Evolutionary conservation across 2,113 vertebrate genomes (phyloP).

Genomic region (Panthera uncia): DNA sequence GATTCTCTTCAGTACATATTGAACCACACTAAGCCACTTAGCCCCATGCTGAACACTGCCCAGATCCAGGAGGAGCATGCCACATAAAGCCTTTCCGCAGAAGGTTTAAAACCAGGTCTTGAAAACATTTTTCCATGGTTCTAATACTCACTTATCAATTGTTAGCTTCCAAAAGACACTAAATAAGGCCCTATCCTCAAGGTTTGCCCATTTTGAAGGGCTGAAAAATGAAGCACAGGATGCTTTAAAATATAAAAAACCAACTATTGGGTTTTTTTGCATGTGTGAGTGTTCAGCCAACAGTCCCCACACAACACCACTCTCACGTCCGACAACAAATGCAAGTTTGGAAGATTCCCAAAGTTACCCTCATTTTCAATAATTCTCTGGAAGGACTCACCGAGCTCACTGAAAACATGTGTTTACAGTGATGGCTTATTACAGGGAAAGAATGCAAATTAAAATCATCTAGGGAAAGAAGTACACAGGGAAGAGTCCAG

Average conservation of each 20-base stretch:
- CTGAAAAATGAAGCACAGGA: background rate
- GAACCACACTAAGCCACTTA: background rate
- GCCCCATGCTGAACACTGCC: background rate
- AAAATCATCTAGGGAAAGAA: background rate
- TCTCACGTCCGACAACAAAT: background rate
- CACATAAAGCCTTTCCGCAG: background rate
- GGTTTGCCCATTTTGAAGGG: background rate
- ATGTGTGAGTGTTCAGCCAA: background rate
- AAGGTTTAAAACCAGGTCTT: background rate
- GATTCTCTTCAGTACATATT: background rate
- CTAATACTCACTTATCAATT: background rate
- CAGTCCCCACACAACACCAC: background rate
- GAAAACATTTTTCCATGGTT: background rate
- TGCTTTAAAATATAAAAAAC: background rate
- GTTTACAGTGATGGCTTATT: background rate
- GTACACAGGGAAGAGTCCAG: accelerated
- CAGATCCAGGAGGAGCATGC: background rate
- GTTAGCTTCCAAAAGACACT: background rate
- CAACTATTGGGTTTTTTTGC: background rate
- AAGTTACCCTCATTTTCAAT: background rate
- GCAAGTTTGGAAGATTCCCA: background rate
- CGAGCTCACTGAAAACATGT: background rate
- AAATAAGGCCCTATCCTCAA: background rate
- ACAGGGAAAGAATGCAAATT: background rate
- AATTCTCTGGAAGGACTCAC: background rate